These are phyloP conservation scores for Cordilura impudica DNA, from an alignment of 2,888 invertebrate species.

Conservation along the genomic window DNA sequence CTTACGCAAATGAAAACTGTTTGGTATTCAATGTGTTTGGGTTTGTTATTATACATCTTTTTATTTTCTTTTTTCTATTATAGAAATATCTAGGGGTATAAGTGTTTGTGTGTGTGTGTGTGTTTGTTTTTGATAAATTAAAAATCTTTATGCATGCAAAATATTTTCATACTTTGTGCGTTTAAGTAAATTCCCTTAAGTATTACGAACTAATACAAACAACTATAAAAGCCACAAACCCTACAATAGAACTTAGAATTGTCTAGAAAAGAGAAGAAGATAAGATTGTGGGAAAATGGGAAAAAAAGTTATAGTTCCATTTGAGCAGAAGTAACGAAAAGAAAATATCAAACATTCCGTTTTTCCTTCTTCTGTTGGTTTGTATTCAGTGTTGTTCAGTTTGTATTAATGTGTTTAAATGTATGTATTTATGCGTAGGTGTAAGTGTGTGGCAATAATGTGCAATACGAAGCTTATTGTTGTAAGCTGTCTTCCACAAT, in stretches of 20 bases:
- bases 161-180: background rate
- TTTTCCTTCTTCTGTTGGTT: too few species aligned
- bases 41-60: background rate
- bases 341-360: too few species aligned
- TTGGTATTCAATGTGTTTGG: background rate
- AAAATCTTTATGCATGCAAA: background rate
- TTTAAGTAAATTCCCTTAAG: constrained; percentile 16
- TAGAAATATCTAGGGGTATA: background rate
- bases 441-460: background rate
- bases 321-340: background rate
- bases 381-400: background rate
- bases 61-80: background rate
- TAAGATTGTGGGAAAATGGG: background rate
- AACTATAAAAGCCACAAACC: constrained; percentile 6
- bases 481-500: constrained; percentile 51
- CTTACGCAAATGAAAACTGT: background rate
- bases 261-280: background rate
- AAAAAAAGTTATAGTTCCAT: background rate
- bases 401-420: background rate
- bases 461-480: constrained; percentile 14
- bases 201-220: constrained; percentile 25
- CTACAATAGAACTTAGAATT: background rate
- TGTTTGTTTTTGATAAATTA: too few species aligned
- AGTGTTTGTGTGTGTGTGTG: background rate
- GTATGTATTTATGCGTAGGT: background rate